Percentiles rank a stretch among this genome's conserved stretches.
Evolutionary conservation across 2,888 invertebrate genomes (phyloP).

Genomic region (Teleiodes luculella): DNA sequence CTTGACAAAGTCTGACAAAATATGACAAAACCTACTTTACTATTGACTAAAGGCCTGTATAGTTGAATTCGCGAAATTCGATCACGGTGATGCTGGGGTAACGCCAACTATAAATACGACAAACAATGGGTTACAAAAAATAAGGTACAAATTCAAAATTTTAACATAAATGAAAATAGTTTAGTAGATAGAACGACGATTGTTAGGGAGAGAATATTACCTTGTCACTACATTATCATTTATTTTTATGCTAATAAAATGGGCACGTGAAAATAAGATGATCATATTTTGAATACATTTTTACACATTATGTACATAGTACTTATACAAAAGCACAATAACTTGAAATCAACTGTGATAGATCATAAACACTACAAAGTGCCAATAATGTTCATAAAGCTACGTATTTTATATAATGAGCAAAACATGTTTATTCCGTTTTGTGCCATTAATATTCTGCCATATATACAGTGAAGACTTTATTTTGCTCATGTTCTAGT

Average conservation of each 20-base stretch:
- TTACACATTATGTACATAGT: conserved; percentile 4
- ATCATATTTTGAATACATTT: not conserved
- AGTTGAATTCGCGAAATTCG: too few species aligned
- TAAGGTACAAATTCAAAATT: too few species aligned
- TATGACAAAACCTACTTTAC: too few species aligned
- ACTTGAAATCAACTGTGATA: conserved; percentile 63
- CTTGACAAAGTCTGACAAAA: too few species aligned
- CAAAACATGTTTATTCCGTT: conserved; percentile 29
- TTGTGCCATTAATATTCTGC: conserved; percentile 65
- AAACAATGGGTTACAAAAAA: too few species aligned
- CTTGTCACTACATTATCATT: too few species aligned
- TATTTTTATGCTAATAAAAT: conserved; percentile 16
- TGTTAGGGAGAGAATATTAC: too few species aligned
- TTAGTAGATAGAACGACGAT: too few species aligned
- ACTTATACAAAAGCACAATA: conserved; percentile 47
- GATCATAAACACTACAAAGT: conserved; percentile 44
- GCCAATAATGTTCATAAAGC: conserved; percentile 43
- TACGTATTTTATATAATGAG: conserved; percentile 17
- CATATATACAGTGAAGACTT: conserved; percentile 59
- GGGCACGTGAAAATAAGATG: conserved; percentile 37
- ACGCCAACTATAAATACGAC: too few species aligned
- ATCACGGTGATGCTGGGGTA: too few species aligned
- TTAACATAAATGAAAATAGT: too few species aligned
- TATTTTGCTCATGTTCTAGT: conserved; percentile 77
- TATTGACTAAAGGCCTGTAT: too few species aligned